Base-by-base conservation (phyloP, 2,888 invertebrate genomes). In the Cephonodes hylas region DNA sequence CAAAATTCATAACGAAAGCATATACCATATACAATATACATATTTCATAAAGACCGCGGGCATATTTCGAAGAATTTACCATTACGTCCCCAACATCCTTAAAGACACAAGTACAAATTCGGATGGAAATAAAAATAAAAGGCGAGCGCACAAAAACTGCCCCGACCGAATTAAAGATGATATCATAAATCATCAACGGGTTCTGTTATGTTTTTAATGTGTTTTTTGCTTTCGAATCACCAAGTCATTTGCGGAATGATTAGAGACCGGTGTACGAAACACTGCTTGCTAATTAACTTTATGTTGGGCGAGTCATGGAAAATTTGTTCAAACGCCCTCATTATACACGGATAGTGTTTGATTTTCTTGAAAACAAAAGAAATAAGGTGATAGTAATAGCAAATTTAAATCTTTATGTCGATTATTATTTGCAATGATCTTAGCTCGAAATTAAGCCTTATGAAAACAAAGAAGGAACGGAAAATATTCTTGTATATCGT, bases 121-220 rank as follows among this genome's bases (percentile, higher is more conserved):
- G 10, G 15, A 6, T 34, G 22, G 7, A 2, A 46, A 27, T 31
- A 59, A 59, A 31, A 59, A 34, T 45, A 45, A 59, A 59, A 46
- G n/a, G 7, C 20, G 34, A 60, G 57, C 46, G 34, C 23, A 61
- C 46, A 70, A 68, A 65, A 70, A 66, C 59, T 27, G 38, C 8
- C 46, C 4, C 22, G 59, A 13, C 34, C 22, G 34, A 22, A 46
- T 31, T 58, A 69, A 62, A 25, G 61, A 64, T 61, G 59, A 64
- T 64, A 61, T 63, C 64, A 64, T 73, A 66, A 72, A 76, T 72
- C 66, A 71, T 68, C 42, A 61, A 68, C 61, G 65, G 63, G 69
- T 68, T 34, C 59, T 59, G 59, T 59, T 71, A 67, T 64, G 66
- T 65, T 69, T 71, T 64, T 66, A 72, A 58, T 60, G 62, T 61